These are phyloP conservation scores for Halichoeres trimaculatus DNA, from an alignment of 2,113 vertebrate species.

Conservation along the genomic window DNA sequence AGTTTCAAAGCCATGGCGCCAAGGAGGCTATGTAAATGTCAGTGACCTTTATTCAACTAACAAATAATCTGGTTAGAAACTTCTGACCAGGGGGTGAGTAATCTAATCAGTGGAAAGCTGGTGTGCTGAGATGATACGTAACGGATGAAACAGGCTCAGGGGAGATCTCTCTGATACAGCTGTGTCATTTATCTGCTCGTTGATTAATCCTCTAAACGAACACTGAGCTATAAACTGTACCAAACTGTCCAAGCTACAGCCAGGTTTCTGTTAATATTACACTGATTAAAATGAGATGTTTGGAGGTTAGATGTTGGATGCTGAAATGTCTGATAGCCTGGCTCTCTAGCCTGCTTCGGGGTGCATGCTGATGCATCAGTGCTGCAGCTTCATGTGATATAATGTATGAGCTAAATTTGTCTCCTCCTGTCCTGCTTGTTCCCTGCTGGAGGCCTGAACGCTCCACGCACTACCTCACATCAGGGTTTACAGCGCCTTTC, in stretches of 20 bases:
- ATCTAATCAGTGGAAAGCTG: neutral
- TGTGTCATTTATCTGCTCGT: constrained; percentile 19
- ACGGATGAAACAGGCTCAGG: constrained; percentile 28
- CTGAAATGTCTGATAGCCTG: neutral
- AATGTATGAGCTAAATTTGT: constrained; percentile 25
- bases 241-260: neutral
- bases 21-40: too few relatives aligned
- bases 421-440: constrained; percentile 8
- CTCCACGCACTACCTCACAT: constrained; percentile 1
- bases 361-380: constrained; percentile 9
- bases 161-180: constrained; percentile 24
- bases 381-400: constrained; percentile 17
- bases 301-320: neutral
- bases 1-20: neutral
- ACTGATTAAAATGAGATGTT: neutral
- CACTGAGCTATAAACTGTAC: too few relatives aligned
- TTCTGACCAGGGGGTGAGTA: neutral
- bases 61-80: neutral
- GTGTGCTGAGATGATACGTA: constrained; percentile 3
- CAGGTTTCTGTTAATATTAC: neutral
- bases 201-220: constrained; percentile 14
- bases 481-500: neutral
- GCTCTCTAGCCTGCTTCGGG: neutral
- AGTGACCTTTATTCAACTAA: neutral
- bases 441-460: neutral